These are phyloP conservation scores for Dicranocentrus wangi DNA, from an alignment of 2,888 invertebrate species.

Conservation along the genomic window DNA sequence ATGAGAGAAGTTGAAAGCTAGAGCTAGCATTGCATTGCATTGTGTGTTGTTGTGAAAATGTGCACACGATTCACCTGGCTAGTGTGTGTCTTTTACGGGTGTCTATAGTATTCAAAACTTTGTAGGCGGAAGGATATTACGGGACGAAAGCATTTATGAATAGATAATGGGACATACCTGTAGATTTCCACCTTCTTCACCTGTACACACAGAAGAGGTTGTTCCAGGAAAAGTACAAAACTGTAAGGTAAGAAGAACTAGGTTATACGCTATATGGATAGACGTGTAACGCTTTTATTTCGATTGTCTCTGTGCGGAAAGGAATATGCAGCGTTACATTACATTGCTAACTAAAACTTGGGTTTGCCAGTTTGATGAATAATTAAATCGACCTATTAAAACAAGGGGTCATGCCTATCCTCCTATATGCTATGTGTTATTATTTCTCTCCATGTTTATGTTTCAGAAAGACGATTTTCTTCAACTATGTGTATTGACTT, in stretches of 20 bases:
- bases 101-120: background rate
- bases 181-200: conserved; percentile 15
- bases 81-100: too few species aligned
- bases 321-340: too few species aligned
- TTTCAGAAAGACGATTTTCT: conserved; percentile 7
- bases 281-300: too few species aligned
- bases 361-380: conserved; percentile 9
- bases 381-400: conserved; percentile 31
- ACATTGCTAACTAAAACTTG: conserved; percentile 2
- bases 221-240: conserved; percentile 11
- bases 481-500: conserved; percentile 6
- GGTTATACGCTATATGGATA: background rate
- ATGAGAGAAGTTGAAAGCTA: too few species aligned
- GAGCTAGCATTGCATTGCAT: too few species aligned
- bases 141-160: conserved; percentile 26
- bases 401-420: conserved; percentile 7
- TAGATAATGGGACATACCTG: conserved; percentile 31
- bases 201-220: background rate
- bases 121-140: background rate
- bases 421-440: background rate
- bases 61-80: too few species aligned
- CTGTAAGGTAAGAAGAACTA: background rate
- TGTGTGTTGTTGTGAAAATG: too few species aligned
- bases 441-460: too few species aligned
- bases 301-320: too few species aligned